Conservation (phyloP, 2,888 invertebrate genomes). For the Nudaria mundana region DNA sequence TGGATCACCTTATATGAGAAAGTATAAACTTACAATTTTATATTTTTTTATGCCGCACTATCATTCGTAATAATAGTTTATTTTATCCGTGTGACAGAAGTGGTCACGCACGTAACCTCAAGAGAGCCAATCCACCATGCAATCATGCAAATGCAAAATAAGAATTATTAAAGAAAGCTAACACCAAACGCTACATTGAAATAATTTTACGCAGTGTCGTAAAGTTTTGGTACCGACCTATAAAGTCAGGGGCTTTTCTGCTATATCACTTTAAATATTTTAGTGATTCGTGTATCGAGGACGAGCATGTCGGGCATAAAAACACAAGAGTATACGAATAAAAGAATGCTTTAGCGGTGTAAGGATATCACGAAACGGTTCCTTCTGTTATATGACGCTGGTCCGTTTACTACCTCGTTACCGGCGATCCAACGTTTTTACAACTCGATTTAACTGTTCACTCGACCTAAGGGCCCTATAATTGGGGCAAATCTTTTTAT, state of each 20-base stretch:
- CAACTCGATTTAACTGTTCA: conserved; percentile 66
- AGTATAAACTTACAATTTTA: conserved; percentile 22
- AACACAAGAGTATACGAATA: conserved; percentile 27
- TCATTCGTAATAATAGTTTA: no score
- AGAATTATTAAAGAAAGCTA: no score
- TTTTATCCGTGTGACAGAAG: background rate
- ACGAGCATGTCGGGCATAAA: no score
- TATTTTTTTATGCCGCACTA: no score
- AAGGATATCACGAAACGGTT: conserved; percentile 42
- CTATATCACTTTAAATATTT: conserved; percentile 28
- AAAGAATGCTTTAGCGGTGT: conserved; percentile 34
- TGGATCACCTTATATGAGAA: conserved; percentile 23
- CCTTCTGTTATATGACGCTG: conserved; percentile 48
- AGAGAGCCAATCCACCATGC: no score
- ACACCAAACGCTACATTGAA: conserved; percentile 3
- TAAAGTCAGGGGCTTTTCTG: conserved; percentile 21
- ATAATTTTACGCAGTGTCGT: conserved; percentile 17
- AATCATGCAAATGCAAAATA: no score
- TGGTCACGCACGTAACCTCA: no score
- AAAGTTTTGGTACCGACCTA: conserved; percentile 20
- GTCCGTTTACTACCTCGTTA: conserved; percentile 71
- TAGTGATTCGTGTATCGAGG: conserved; percentile 17
- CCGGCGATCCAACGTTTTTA: conserved; percentile 68
- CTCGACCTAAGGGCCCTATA: conserved; percentile 58
- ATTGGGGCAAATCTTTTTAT: conserved; percentile 72